Conservation (phyloP, 2,113 vertebrate species). For the Hirundichthys speculiger region DNA sequence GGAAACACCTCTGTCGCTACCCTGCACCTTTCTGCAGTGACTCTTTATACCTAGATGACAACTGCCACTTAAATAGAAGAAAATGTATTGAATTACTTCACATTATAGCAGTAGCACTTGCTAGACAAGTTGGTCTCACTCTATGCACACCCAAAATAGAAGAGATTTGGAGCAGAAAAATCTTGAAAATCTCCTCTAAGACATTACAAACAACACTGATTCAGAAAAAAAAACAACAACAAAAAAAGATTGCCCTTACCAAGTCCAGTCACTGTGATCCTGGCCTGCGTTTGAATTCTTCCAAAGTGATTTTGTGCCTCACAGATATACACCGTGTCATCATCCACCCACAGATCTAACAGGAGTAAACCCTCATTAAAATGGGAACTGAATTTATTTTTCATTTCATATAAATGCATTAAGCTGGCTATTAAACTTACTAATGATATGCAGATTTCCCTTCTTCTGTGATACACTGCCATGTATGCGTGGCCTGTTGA, state of each 20-base stretch:
- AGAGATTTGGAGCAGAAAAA: too few species aligned
- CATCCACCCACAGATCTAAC: conserved; percentile 91
- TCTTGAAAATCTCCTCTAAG: too few species aligned
- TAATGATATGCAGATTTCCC: conserved; percentile 85
- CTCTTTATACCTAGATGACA: too few species aligned
- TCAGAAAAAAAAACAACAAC: not conserved
- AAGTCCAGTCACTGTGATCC: conserved; percentile 90
- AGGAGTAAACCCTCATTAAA: not conserved
- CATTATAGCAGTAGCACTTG: too few species aligned
- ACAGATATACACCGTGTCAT: conserved; percentile 90
- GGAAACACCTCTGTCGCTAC: too few species aligned
- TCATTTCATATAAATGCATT: not conserved
- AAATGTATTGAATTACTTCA: too few species aligned
- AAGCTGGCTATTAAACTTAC: conserved; percentile 69
- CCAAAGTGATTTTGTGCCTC: conserved; percentile 97
- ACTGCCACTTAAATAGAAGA: too few species aligned
- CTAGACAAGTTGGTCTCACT: too few species aligned
- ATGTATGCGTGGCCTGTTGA: conserved; percentile 75
- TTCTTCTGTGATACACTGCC: conserved; percentile 82
- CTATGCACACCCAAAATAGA: too few species aligned
- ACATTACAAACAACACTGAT: not conserved
- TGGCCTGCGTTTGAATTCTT: conserved; percentile 84
- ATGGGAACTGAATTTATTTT: not conserved
- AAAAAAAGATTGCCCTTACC: conserved; percentile 76
- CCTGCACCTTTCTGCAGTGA: too few species aligned